Evolutionary conservation across 2,113 vertebrate species (phyloP), one percentile per base, ranked within the genome.

Genomic region (Sorex fumeus): DNA sequence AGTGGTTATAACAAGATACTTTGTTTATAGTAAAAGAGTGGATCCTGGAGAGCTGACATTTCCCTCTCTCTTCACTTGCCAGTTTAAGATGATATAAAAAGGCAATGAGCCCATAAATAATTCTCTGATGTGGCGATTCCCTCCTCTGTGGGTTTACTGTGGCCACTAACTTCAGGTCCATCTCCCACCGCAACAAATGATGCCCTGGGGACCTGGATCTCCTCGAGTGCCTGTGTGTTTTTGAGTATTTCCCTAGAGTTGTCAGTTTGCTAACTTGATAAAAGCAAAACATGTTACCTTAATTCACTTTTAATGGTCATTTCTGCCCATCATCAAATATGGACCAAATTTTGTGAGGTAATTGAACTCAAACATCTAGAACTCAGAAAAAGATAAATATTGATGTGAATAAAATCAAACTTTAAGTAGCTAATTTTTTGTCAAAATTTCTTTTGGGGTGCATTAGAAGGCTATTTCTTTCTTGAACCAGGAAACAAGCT

Each of bases 31-130:
- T 69, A 64, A 78, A 75, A 78, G 16, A 15, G 50, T 47, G 13
- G 50, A 47, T 19, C 27, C 34, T 8, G 57, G 28, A 93, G 57
- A 91, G 43, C 45, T 90, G 50, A 53, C 25, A 72, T 88, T 91
- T 78, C 2, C 77, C 12, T 74, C 75, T 71, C n/a, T 8, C 36
- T 91, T 77, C 6, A 12, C n/a, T 64, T 78, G 32, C 7, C 36
- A 32, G 16, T 45, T 93, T 91, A 75, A 94, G n/a, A 43, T 82
- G 43, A 27, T 60, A 79, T 21, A 71, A 28, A 84, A 92, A 84
- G 43, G 13, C 27, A 64, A 8, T 25, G 40, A 72, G 19, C 9
- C 57, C 32, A 60, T 70, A 84, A 8, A n/a, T 57, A 76, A 79
- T 72, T 86, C 57, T 82, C 34, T 70, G 30, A 83, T 12, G 6